These are phyloP conservation scores for Rhabdophis nuchalis DNA, from an alignment of 2,797 vertebrate species.

Conservation along the genomic window DNA sequence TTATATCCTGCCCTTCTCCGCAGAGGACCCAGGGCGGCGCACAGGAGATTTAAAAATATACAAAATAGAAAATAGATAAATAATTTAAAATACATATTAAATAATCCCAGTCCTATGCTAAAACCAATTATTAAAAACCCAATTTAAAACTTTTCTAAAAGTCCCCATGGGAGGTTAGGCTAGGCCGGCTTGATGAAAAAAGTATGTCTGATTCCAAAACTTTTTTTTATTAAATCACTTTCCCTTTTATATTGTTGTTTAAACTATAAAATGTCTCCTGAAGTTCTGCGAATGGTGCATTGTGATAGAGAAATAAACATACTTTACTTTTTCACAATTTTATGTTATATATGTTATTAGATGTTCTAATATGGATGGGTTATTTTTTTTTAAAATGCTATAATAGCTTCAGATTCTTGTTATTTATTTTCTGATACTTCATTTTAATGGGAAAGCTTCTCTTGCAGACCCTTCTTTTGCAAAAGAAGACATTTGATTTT, in stretches of 20 bases:
- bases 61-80: too few species aligned
- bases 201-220: too few species aligned
- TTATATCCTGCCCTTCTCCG: too few species aligned
- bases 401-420: neutral
- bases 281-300: neutral
- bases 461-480: neutral
- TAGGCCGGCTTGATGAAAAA: too few species aligned
- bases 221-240: neutral
- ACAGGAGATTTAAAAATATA: too few species aligned
- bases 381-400: neutral
- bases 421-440: neutral
- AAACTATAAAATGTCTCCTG: neutral
- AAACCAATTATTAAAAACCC: too few species aligned
- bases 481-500: neutral
- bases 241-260: neutral
- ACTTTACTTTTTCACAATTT: neutral
- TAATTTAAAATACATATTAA: too few species aligned
- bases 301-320: neutral
- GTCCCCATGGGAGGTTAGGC: too few species aligned
- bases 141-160: too few species aligned
- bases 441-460: neutral
- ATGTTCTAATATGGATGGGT: neutral
- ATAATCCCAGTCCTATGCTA: too few species aligned
- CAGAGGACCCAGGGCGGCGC: too few species aligned
- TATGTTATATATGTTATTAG: neutral